These are phyloP conservation scores for Marasmarcha lunaedactyla DNA, from an alignment of 2,888 invertebrate genomes.

Conservation along the genomic window DNA sequence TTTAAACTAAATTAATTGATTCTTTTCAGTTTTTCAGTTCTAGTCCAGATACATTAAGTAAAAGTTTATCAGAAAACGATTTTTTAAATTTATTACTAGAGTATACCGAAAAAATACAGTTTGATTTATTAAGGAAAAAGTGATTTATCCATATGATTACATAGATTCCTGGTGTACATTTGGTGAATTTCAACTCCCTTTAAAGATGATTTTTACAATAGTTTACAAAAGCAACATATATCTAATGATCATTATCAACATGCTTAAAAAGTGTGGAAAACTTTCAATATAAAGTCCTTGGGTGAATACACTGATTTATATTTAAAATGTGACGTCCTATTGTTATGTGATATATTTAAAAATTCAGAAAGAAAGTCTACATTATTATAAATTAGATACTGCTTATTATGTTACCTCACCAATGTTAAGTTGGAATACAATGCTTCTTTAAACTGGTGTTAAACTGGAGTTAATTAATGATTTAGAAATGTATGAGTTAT, in stretches of 20 bases:
- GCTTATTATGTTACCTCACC: slow-evolving; percentile 7
- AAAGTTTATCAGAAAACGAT: background rate
- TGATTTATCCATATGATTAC: no score
- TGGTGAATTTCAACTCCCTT: slow-evolving; percentile 6
- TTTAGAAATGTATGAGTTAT: no score
- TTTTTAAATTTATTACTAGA: background rate
- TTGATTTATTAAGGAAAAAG: background rate
- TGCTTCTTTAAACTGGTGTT: slow-evolving; percentile 3
- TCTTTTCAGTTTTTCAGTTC: no score
- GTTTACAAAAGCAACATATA: slow-evolving; percentile 10
- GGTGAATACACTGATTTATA: slow-evolving; percentile 12
- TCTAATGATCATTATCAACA: slow-evolving; percentile 10
- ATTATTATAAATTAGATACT: slow-evolving; percentile 8
- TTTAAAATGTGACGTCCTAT: slow-evolving; percentile 4
- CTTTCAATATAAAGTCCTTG: slow-evolving; percentile 13
- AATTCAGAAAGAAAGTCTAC: slow-evolving; percentile 9
- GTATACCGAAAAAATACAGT: background rate
- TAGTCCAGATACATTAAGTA: background rate
- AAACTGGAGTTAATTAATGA: no score
- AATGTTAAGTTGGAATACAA: slow-evolving; percentile 6
- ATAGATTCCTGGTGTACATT: background rate
- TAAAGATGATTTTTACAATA: slow-evolving; percentile 13
- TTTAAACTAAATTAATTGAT: no score
- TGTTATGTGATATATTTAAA: slow-evolving; percentile 9
- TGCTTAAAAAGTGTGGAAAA: background rate